phyloP scores from a whole-genome alignment of 53 echinoderm and acorn worm genomes.

The Luidia sarsii region DNA sequence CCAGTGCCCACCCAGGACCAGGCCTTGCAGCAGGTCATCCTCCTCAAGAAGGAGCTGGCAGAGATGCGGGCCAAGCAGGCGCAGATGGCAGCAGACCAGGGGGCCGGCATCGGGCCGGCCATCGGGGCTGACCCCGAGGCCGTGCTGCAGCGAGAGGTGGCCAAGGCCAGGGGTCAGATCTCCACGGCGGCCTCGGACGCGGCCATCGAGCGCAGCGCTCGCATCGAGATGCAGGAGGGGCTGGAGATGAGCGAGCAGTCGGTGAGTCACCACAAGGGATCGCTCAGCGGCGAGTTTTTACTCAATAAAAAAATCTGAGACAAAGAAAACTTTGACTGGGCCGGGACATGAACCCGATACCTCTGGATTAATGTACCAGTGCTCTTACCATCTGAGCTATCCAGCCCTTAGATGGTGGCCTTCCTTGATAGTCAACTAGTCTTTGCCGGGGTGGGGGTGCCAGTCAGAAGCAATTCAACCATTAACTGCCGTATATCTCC shows the following conservation, averaged over 20 bases:
- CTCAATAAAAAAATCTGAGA: too few relatives aligned
- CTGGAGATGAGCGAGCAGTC: slow-evolving; percentile 92
- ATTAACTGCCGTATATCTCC: too few relatives aligned
- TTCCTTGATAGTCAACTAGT: too few relatives aligned
- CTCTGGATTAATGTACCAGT: too few relatives aligned
- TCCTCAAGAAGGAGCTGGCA: slow-evolving; percentile 97
- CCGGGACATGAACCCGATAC: too few relatives aligned
- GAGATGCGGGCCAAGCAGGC: slow-evolving; percentile 99
- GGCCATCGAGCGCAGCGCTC: slow-evolving; percentile 93
- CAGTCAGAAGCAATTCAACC: too few relatives aligned
- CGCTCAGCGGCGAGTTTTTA: too few relatives aligned
- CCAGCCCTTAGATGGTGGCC: too few relatives aligned
- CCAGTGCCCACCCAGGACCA: slow-evolving; percentile 99
- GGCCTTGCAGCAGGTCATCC: slow-evolving; percentile 95
- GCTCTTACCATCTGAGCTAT: too few relatives aligned
- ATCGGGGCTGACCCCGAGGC: slow-evolving; percentile 68
- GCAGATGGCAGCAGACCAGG: slow-evolving; percentile 66
- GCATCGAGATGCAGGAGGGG: slow-evolving; percentile 88
- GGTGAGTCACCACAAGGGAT: slow-evolving; percentile 76
- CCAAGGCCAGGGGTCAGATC: slow-evolving; percentile 88
- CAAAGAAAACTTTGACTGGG: too few relatives aligned
- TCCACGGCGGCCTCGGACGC: slow-evolving; percentile 78
- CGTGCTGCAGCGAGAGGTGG: slow-evolving; percentile 83
- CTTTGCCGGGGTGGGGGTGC: too few relatives aligned
- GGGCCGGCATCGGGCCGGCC: slow-evolving; percentile 6